These are phyloP conservation scores for Podotricha telesiphe DNA, from an alignment of 2,888 invertebrate species.

Conservation along the genomic window DNA sequence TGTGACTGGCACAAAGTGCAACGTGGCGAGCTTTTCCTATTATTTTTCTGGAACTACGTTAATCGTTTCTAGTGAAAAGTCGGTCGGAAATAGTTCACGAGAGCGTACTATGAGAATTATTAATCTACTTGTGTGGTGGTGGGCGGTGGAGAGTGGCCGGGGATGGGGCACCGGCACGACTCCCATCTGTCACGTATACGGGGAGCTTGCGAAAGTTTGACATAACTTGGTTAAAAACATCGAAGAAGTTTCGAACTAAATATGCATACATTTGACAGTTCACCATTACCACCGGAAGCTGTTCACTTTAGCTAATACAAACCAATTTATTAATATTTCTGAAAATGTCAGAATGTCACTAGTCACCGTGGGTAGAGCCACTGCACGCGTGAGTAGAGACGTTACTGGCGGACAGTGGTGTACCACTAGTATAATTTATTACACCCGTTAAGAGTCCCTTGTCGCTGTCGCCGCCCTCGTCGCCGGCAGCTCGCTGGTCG, in stretches of 20 bases:
- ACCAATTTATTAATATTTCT: neutral
- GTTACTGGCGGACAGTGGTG: no score
- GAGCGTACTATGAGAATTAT: conserved; percentile 5
- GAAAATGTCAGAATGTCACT: neutral
- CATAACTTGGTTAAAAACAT: neutral
- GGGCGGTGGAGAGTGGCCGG: neutral
- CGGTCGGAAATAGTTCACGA: conserved; percentile 6
- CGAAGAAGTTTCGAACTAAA: neutral
- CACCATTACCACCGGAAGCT: no score
- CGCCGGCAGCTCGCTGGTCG: neutral
- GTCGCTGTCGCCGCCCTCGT: neutral
- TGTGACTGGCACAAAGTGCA: neutral
- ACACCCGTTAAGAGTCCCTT: neutral
- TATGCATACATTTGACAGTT: neutral
- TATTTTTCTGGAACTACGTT: conserved; percentile 14
- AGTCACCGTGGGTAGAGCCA: no score
- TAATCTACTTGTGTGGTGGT: neutral
- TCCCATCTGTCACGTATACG: neutral
- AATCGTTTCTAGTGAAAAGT: conserved; percentile 4
- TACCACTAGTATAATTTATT: conserved; percentile 17
- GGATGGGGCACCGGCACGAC: neutral
- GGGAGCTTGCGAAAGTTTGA: neutral
- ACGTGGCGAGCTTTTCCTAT: neutral
- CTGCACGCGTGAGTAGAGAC: no score
- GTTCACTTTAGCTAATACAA: neutral